Conservation (phyloP, 2,888 invertebrate genomes). For the Melinopterus prodromus region DNA sequence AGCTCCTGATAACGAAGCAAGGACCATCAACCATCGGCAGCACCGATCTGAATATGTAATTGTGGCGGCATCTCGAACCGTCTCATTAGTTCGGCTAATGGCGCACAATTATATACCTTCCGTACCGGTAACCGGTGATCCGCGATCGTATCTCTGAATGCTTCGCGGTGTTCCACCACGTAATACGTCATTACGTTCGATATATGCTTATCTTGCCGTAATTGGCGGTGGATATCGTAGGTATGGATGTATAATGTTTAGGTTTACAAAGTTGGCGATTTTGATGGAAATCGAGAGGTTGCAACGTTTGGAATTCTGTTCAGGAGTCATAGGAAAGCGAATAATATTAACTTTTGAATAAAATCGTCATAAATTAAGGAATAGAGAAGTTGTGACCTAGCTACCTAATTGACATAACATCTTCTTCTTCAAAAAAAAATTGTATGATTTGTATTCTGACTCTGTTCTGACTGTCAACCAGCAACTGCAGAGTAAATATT, state of each 20-base stretch:
- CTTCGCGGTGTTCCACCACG: not conserved
- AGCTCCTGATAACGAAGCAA: not conserved
- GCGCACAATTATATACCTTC: not conserved
- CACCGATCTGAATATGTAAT: not conserved
- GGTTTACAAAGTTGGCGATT: not conserved
- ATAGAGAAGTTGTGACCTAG: too few species aligned
- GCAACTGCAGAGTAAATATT: too few species aligned
- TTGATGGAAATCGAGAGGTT: not conserved
- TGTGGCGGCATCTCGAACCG: not conserved
- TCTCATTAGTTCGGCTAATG: constrained; percentile 4
- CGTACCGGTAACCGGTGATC: not conserved
- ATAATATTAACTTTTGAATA: too few species aligned
- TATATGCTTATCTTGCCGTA: not conserved
- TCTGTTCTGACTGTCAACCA: too few species aligned
- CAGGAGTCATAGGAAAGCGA: too few species aligned
- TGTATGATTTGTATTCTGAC: too few species aligned
- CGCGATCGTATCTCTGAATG: not conserved
- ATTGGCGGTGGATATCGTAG: not conserved
- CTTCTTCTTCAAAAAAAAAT: too few species aligned
- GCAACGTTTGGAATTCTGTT: too few species aligned
- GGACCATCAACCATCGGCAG: not conserved
- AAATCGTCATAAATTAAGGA: too few species aligned
- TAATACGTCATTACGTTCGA: not conserved
- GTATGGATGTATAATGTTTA: not conserved
- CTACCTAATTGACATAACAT: too few species aligned